Conservation (phyloP, 1,140 invertebrate genomes). For the Antheraea pernyi region DNA sequence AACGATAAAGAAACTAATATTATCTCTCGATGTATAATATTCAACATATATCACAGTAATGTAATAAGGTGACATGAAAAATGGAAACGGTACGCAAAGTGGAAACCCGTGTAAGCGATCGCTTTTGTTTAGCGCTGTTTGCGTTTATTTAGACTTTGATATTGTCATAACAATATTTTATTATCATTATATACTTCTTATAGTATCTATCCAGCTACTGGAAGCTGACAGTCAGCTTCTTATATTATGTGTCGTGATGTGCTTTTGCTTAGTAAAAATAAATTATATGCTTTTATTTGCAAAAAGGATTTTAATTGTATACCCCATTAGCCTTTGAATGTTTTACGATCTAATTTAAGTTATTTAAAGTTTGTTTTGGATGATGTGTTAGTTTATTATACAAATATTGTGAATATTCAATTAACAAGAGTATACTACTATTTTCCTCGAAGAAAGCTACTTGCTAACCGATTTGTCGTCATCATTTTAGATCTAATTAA, state of each 20-base stretch:
- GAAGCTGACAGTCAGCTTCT: background rate
- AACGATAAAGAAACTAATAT: background rate
- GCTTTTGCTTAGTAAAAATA: too few relatives aligned
- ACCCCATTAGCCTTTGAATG: too few relatives aligned
- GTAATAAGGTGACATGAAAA: background rate
- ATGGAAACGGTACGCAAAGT: background rate
- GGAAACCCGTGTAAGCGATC: background rate
- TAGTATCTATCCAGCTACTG: background rate
- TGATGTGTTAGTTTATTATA: too few relatives aligned
- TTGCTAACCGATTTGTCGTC: too few relatives aligned
- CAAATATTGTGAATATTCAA: too few relatives aligned
- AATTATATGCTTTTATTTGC: too few relatives aligned
- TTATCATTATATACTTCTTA: background rate
- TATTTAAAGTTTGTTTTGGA: too few relatives aligned
- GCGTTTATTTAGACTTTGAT: background rate
- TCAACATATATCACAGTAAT: background rate
- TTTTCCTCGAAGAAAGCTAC: too few relatives aligned
- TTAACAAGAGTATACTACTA: too few relatives aligned
- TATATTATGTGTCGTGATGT: background rate
- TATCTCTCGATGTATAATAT: background rate
- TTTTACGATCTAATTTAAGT: too few relatives aligned
- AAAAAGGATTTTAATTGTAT: too few relatives aligned
- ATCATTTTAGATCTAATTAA: too few relatives aligned
- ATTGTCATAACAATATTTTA: background rate
- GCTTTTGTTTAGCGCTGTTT: background rate